Conservation (phyloP, 2,797 vertebrate species). For the Sarcophilus harrisii region DNA sequence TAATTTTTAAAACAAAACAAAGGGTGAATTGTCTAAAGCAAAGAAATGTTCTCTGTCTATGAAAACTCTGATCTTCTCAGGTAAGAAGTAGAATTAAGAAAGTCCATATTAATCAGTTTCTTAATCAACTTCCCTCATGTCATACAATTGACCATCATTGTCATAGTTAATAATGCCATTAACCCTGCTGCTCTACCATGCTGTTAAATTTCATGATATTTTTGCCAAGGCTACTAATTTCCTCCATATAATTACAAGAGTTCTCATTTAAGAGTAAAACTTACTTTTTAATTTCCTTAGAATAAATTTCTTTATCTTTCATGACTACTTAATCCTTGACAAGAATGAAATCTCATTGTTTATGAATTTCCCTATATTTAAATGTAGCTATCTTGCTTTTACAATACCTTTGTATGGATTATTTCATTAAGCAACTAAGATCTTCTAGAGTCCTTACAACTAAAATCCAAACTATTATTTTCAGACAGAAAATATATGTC, state of each 20-base stretch:
- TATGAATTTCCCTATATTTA: not conserved
- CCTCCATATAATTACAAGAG: not conserved
- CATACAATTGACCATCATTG: not conserved
- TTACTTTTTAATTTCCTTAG: conserved; percentile 35
- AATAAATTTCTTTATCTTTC: conserved; percentile 28
- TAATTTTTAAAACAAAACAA: not conserved
- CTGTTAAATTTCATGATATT: not conserved
- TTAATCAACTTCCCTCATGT: not conserved
- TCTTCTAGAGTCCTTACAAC: conserved; percentile 18
- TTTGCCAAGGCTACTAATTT: conserved; percentile 23
- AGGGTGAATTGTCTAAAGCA: not conserved
- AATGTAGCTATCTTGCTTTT: not conserved
- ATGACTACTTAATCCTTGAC: not conserved
- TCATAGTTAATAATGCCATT: not conserved
- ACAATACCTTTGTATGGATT: not conserved
- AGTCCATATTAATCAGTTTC: not conserved
- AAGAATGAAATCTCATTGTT: conserved; percentile 27
- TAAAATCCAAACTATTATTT: conserved; percentile 12
- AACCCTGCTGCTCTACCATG: not conserved
- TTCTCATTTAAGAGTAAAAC: conserved; percentile 9
- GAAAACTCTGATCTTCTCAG: not conserved
- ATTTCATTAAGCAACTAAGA: not conserved
- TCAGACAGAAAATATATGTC: conserved; percentile 1
- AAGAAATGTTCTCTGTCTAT: not conserved
- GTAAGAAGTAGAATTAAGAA: not conserved